These are phyloP conservation scores for Phasianus colchicus DNA, from an alignment of 2,113 vertebrate genomes.

Conservation along the genomic window DNA sequence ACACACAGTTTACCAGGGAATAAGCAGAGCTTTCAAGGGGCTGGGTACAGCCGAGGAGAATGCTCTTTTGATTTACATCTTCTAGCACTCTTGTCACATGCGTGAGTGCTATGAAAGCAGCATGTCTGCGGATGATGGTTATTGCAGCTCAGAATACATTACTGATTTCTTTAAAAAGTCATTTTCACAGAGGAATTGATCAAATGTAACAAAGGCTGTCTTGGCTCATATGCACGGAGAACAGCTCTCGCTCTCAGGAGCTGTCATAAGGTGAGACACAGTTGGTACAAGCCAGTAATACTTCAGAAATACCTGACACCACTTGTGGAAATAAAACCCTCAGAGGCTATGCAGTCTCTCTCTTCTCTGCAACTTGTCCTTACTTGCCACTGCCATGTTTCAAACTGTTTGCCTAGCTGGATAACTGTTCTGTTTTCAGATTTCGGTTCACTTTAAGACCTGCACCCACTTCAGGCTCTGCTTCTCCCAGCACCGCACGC, in stretches of 20 bases:
- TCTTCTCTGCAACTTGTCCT: neutral
- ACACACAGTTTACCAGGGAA: slow-evolving; percentile 21
- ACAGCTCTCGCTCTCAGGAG: neutral
- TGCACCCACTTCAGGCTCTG: neutral
- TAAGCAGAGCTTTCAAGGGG: slow-evolving; percentile 56
- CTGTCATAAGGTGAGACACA: neutral
- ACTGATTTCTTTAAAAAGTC: neutral
- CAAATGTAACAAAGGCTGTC: neutral
- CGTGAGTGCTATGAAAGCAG: neutral
- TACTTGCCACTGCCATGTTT: neutral
- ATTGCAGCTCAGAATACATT: slow-evolving; percentile 3
- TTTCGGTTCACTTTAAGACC: neutral
- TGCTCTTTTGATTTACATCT: slow-evolving; percentile 45
- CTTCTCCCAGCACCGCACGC: neutral
- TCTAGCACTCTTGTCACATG: neutral
- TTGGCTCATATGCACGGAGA: neutral
- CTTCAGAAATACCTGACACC: neutral
- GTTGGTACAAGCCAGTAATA: neutral
- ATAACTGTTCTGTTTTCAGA: neutral
- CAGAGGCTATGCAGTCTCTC: neutral
- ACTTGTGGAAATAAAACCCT: neutral
- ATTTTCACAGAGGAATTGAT: neutral
- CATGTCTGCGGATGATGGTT: neutral
- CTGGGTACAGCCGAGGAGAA: slow-evolving; percentile 33
- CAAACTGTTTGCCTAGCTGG: neutral